A percentile compares a stretch with the other conserved stretches of the same genome.
These are phyloP conservation scores for Napeogenes sylphis DNA, from an alignment of 2,888 invertebrate genomes.

Conservation along the genomic window DNA sequence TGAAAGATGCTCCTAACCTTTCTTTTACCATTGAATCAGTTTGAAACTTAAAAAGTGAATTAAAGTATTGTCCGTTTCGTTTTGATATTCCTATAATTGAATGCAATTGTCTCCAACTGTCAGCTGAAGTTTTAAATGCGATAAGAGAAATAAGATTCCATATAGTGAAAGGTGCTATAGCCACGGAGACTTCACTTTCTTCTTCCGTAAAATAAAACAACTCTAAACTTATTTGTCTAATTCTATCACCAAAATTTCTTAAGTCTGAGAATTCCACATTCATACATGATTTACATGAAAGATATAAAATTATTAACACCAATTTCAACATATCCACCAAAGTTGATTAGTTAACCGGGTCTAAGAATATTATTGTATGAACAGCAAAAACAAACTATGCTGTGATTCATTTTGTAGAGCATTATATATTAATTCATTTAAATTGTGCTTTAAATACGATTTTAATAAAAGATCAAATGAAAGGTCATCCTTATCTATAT, in stretches of 20 bases:
- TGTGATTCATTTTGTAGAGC: no score
- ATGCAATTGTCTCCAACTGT: slow-evolving; percentile 1
- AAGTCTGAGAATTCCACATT: not conserved
- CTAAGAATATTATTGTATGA: no score
- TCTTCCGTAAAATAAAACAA: not conserved
- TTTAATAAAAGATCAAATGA: no score
- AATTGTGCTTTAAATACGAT: no score
- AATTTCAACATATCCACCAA: not conserved
- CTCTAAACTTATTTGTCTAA: not conserved
- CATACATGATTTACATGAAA: not conserved
- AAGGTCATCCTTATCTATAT: no score
- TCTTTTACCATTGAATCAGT: not conserved
- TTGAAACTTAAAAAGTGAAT: not conserved
- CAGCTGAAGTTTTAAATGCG: not conserved
- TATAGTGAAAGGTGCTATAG: not conserved
- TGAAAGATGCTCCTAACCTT: not conserved
- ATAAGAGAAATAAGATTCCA: not conserved
- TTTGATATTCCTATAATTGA: slow-evolving; percentile 4
- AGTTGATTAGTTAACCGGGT: no score
- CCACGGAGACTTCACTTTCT: not conserved
- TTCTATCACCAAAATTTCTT: not conserved
- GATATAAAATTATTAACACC: not conserved
- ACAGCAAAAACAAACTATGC: no score
- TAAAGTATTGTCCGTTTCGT: slow-evolving; percentile 3
- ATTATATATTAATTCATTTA: no score